Conservation (phyloP, 2,113 vertebrate genomes). For the Calidris pygmaea region DNA sequence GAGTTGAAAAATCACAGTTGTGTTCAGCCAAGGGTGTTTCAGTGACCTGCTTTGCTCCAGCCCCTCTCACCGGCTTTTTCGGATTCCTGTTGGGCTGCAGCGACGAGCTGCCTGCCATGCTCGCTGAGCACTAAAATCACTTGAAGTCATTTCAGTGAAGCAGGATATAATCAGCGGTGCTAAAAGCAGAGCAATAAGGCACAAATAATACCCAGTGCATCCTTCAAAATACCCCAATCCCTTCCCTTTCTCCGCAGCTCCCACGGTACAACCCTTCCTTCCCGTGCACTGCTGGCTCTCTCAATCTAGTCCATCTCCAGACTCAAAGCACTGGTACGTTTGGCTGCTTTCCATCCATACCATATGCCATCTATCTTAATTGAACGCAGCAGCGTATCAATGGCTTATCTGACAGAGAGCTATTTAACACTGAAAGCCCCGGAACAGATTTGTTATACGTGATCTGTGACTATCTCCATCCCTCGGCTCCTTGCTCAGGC, state of each 20-base stretch:
- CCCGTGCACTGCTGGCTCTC: neutral
- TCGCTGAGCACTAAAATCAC: neutral
- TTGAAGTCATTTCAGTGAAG: neutral
- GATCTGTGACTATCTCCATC: neutral
- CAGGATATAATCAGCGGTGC: neutral
- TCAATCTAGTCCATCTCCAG: neutral
- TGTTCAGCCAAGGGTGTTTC: neutral
- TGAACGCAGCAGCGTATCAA: neutral
- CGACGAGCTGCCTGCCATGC: neutral
- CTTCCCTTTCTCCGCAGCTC: neutral
- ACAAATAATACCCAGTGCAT: neutral
- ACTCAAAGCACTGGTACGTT: neutral
- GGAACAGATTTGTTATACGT: neutral
- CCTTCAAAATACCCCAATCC: neutral
- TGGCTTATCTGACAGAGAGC: neutral
- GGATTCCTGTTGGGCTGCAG: neutral
- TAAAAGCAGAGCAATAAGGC: neutral
- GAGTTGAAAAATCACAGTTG: neutral
- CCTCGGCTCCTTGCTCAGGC: neutral
- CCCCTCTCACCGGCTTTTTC: neutral
- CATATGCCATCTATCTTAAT: neutral
- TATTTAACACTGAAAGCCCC: neutral
- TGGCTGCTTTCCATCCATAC: neutral
- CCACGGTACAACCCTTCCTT: neutral
- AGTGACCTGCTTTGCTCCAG: neutral